A percentile compares a stretch with the other conserved stretches of the same genome.
Evolutionary conservation across 2,113 vertebrate species (phyloP).

Genomic region (Hippocampus guttulatus): DNA sequence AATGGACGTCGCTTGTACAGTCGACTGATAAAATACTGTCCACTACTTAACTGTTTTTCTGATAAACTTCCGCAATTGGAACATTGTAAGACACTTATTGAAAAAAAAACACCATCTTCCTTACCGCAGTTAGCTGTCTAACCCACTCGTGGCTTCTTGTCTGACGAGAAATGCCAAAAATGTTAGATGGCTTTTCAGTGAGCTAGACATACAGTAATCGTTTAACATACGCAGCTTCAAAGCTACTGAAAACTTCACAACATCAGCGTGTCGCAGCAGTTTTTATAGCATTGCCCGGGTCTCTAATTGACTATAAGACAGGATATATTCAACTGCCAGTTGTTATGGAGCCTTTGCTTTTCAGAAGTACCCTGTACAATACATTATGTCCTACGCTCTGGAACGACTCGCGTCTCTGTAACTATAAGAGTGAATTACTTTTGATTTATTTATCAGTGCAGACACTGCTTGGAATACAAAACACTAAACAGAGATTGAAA

Average conservation of each 20-base stretch:
- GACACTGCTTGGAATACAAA: background rate
- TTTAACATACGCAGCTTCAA: background rate
- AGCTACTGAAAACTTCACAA: background rate
- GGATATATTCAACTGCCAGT: background rate
- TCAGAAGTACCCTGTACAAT: too few species aligned
- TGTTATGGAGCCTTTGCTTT: background rate
- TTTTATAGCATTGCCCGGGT: background rate
- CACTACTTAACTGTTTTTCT: background rate
- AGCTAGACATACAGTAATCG: background rate
- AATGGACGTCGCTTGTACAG: background rate
- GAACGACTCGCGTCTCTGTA: too few species aligned
- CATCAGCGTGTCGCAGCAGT: background rate
- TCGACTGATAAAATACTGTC: background rate
- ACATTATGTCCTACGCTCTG: too few species aligned
- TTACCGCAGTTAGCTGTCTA: background rate
- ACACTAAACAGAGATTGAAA: background rate
- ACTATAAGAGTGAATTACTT: too few species aligned
- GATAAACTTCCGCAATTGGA: background rate
- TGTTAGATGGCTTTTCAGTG: constrained; percentile 7
- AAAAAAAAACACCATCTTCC: background rate
- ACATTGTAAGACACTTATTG: background rate
- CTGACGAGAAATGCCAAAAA: background rate
- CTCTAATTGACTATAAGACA: background rate
- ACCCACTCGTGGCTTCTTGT: background rate
- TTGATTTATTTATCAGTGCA: too few species aligned